Base-by-base conservation (phyloP, 2,888 invertebrate species). In the Exocentrus adspersus region DNA sequence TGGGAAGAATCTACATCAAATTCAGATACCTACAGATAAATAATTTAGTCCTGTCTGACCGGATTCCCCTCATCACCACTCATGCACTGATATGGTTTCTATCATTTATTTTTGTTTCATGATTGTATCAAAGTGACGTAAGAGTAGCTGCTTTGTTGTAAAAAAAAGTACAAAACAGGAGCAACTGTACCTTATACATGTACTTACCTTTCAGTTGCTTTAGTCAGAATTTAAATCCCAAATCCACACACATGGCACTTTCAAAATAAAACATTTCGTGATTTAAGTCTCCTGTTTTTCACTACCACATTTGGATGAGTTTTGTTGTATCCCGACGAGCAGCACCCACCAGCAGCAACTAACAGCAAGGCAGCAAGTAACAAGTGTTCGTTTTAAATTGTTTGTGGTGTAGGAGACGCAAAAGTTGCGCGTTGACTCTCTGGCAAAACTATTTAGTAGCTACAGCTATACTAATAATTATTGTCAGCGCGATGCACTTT, bases 381-480 rank as follows among this genome's bases (percentile, higher is more conserved):
- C 54, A 54, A 54, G 54, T 54, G 54, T 54, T 53, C 52, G 43
- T 43, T 24, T 43, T 32, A 43, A 53, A 41, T 53, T 42, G 53
- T 12, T 9, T n/a, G 37, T 41, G 17, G 54, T 54, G 43, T 54
- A 54, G 42, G 54, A 54, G 16, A 17, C 28, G 37, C n/a, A n/a
- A n/a, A 28, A 54, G 43, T 45, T 54, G 54, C 12, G 54, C 54
- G 54, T n/a, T 54, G 28, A 28, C 42, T 54, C 10, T 54, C 17
- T 17, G 53, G 21, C 37, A 21, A n/a, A n/a, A n/a, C n/a, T n/a
- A n/a, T n/a, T n/a, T n/a, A n/a, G 41, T 37, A 37, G 43, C 24
- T 43, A 43, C 37, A 43, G 54, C 21, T 54, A n/a, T n/a, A 42
- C 41, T 53, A 54, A 54, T 54, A 43, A 43, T 54, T 54, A 37